phyloP scores from a whole-genome alignment of 2,888 invertebrate genomes.

The Piscicola geometra region DNA sequence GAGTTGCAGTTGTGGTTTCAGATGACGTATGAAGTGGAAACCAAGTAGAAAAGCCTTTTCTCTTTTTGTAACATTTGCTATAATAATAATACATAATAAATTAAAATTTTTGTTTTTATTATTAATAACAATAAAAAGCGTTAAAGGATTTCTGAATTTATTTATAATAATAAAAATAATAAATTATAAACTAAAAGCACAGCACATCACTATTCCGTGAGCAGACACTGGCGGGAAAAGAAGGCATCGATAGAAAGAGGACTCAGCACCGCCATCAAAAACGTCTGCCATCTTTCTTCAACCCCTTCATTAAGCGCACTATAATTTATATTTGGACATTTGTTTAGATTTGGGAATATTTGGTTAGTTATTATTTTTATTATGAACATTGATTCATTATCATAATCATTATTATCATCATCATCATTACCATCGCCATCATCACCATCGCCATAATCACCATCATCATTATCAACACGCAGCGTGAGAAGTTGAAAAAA shows the following conservation, averaged over 20 bases:
- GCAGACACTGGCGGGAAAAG: conserved; percentile 4
- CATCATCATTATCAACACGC: neutral
- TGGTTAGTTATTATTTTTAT: no score
- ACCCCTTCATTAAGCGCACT: no score
- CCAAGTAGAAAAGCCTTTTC: no score
- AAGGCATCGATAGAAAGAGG: conserved; percentile 1
- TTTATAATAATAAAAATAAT: neutral
- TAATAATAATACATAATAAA: conserved; percentile 65
- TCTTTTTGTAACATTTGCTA: no score
- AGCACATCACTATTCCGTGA: neutral
- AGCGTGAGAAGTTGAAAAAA: conserved; percentile 29
- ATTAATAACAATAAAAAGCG: no score
- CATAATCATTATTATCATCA: conserved; percentile 13
- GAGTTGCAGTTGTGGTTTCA: conserved; percentile 91
- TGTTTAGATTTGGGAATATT: no score
- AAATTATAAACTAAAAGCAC: no score
- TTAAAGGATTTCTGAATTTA: no score
- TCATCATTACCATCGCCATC: neutral
- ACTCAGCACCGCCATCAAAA: neutral
- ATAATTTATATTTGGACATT: no score
- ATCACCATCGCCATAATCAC: neutral
- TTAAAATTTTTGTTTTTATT: no score
- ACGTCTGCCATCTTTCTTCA: no score
- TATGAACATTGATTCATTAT: no score
- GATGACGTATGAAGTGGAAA: conserved; percentile 90